A percentile compares a stretch with the other conserved stretches of the same genome.
Evolutionary conservation across 2,797 vertebrate species (phyloP).

Genomic region (Gymnoscopelus braueri): DNA sequence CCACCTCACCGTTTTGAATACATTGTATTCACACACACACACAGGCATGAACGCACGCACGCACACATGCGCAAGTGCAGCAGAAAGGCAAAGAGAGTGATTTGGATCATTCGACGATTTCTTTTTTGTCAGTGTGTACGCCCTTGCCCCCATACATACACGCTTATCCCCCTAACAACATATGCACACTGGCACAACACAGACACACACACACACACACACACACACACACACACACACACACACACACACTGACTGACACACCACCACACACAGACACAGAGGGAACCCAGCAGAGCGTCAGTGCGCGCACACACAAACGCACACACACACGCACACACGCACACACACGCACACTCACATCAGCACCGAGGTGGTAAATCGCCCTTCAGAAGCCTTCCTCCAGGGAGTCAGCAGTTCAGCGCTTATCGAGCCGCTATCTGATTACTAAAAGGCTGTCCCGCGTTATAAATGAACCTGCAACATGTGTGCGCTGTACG

Average conservation of each 20-base stretch:
- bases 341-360: slow-evolving; percentile 60
- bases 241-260: too few species aligned
- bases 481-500: slow-evolving; percentile 63
- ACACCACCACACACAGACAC: neutral
- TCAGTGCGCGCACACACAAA: neutral
- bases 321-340: slow-evolving; percentile 10
- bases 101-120: too few species aligned
- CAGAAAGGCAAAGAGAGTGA: too few species aligned
- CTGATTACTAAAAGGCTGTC: slow-evolving; percentile 79
- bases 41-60: too few species aligned
- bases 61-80: too few species aligned
- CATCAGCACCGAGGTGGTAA: slow-evolving; percentile 76
- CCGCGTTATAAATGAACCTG: slow-evolving; percentile 73
- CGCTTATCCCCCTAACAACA: too few species aligned
- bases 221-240: neutral
- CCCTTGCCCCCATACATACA: too few species aligned
- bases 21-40: too few species aligned
- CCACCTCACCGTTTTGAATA: too few species aligned
- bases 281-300: neutral
- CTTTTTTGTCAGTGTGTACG: too few species aligned
- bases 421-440: slow-evolving; percentile 74
- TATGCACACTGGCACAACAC: neutral
- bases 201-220: too few species aligned
- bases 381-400: slow-evolving; percentile 76
- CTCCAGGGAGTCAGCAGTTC: slow-evolving; percentile 75